phyloP scores from a whole-genome alignment of 2,888 invertebrate genomes.

The Sphaerophoria taeniata region DNA sequence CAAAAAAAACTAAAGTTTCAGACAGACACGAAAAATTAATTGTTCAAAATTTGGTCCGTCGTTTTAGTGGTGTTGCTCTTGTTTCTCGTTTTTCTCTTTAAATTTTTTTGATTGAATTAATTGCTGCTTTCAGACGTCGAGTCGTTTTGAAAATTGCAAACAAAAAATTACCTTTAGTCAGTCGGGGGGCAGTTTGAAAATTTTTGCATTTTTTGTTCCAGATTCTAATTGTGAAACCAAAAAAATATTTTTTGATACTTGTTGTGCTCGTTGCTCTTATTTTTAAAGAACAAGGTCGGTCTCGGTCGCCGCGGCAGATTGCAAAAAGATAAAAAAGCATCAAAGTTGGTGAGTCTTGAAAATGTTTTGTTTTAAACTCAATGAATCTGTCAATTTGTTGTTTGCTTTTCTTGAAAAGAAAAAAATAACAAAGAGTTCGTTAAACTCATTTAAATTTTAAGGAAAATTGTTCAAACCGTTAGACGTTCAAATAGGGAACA shows the following conservation, averaged over 20 bases:
- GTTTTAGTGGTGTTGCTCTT: neutral
- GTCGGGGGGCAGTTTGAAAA: too few species aligned
- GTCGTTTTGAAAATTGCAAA: neutral
- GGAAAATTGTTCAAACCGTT: neutral
- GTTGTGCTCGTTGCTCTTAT: neutral
- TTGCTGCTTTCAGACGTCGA: neutral
- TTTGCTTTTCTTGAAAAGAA: constrained; percentile 24
- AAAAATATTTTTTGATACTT: constrained; percentile 17
- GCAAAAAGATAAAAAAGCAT: constrained; percentile 38
- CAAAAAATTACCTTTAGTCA: too few species aligned
- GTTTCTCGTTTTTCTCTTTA: neutral
- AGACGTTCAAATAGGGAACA: too few species aligned
- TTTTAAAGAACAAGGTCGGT: constrained; percentile 29
- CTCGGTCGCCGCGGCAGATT: too few species aligned
- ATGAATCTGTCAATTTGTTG: constrained; percentile 11
- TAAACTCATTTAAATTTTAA: neutral
- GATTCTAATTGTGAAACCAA: neutral
- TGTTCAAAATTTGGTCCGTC: constrained; percentile 36
- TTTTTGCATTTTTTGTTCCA: neutral
- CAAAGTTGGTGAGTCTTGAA: constrained; percentile 42
- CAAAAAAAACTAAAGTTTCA: constrained; percentile 10
- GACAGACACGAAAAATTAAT: constrained; percentile 23
- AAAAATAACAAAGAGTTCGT: constrained; percentile 20
- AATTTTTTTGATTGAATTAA: neutral
- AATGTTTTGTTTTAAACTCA: constrained; percentile 3